Evolutionary conservation across 2,888 invertebrate species (phyloP).

Genomic region (Ernsta delagoae): DNA sequence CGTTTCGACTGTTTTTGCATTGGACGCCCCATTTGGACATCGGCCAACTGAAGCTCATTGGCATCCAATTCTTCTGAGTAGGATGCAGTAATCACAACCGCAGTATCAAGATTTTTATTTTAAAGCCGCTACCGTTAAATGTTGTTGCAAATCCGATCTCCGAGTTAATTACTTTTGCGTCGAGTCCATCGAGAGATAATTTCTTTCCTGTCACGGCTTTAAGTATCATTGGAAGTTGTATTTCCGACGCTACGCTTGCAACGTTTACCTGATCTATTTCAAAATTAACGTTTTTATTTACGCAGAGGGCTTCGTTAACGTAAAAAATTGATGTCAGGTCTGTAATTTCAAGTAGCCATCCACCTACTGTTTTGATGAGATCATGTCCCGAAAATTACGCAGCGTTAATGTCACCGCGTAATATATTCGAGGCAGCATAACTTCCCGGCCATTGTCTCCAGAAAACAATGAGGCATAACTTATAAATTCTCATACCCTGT

Average conservation of each 20-base stretch:
- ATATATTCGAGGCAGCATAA: slow-evolving; percentile 39
- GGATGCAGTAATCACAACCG: slow-evolving; percentile 29
- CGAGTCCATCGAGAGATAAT: slow-evolving; percentile 27
- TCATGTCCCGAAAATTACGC: slow-evolving; percentile 35
- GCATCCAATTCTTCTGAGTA: slow-evolving; percentile 37
- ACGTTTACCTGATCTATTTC: background rate
- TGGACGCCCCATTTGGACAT: slow-evolving; percentile 36
- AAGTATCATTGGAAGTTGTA: slow-evolving; percentile 17
- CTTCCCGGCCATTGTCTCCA: slow-evolving; percentile 42
- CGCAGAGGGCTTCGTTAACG: background rate
- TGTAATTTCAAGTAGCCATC: slow-evolving; percentile 28
- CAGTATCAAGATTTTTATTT: slow-evolving; percentile 33
- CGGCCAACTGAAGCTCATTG: slow-evolving; percentile 35
- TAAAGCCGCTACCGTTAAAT: slow-evolving; percentile 21
- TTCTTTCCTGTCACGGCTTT: slow-evolving; percentile 30
- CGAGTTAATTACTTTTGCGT: slow-evolving; percentile 34
- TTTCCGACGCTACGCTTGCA: background rate
- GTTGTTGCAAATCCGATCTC: slow-evolving; percentile 31
- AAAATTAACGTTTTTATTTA: slow-evolving; percentile 13
- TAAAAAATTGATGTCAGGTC: slow-evolving; percentile 10
- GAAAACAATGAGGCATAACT: slow-evolving; percentile 44
- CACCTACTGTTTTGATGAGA: slow-evolving; percentile 27
- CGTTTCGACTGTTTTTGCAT: slow-evolving; percentile 37
- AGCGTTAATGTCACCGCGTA: slow-evolving; percentile 33
- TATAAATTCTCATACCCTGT: slow-evolving; percentile 46